These are phyloP conservation scores for Penaeus japonicus DNA, from an alignment of 1,140 invertebrate species.

Conservation along the genomic window DNA sequence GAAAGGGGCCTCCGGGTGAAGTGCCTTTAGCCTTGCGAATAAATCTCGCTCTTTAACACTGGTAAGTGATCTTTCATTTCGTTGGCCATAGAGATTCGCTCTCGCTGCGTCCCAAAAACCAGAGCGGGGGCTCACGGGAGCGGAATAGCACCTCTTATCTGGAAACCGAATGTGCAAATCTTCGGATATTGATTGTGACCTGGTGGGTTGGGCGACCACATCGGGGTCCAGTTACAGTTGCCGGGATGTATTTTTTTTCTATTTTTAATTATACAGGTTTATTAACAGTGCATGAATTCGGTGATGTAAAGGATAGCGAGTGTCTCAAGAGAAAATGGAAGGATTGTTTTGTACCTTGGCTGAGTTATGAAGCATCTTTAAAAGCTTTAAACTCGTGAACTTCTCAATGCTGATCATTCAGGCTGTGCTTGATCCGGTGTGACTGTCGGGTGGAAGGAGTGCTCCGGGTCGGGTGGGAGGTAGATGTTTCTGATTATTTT, in stretches of 20 bases:
- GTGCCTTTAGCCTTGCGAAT: not conserved
- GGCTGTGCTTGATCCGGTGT: conserved; percentile 44
- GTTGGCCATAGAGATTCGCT: too few relatives aligned
- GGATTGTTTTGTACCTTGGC: not conserved
- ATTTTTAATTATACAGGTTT: not conserved
- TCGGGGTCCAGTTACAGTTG: conserved; percentile 32
- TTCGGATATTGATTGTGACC: conserved; percentile 55
- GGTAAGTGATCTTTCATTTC: too few relatives aligned
- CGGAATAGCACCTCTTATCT: not conserved
- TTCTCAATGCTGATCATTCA: conserved; percentile 28
- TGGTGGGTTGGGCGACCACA: conserved; percentile 42
- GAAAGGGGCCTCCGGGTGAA: conserved; percentile 36
- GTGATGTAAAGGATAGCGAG: too few relatives aligned
- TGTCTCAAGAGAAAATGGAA: too few relatives aligned
- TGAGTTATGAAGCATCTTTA: not conserved
- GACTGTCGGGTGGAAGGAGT: conserved; percentile 14
- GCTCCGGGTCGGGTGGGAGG: conserved; percentile 16
- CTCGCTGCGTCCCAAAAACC: too few relatives aligned
- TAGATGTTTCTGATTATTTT: too few relatives aligned
- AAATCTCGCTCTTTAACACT: too few relatives aligned
- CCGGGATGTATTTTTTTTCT: conserved; percentile 37
- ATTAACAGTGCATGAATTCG: too few relatives aligned
- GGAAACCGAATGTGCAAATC: conserved; percentile 31
- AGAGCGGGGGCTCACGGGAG: not conserved
- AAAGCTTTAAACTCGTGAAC: not conserved